Conservation (phyloP, 2,888 invertebrate species). For the Marronus borbonicus region DNA sequence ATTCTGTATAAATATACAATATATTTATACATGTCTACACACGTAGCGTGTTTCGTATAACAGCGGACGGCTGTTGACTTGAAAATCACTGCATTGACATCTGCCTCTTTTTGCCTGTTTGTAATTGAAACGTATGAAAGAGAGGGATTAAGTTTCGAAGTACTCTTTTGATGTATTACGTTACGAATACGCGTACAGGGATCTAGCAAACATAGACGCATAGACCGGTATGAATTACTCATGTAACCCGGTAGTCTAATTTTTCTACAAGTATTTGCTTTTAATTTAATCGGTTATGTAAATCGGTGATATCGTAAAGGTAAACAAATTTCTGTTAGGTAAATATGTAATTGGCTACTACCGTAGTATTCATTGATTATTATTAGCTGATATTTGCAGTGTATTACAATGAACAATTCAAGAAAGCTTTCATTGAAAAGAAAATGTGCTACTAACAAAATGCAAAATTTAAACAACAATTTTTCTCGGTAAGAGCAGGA, state of each 20-base stretch:
- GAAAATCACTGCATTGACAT: conserved; percentile 47
- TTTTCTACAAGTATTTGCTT: conserved; percentile 37
- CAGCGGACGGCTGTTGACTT: conserved; percentile 14
- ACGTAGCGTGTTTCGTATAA: not conserved
- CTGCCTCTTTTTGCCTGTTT: conserved; percentile 40
- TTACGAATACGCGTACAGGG: conserved; percentile 14
- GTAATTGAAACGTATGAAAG: conserved; percentile 46
- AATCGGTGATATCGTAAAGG: conserved; percentile 13
- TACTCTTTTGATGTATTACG: conserved; percentile 44
- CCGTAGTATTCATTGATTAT: too few relatives aligned
- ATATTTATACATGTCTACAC: conserved; percentile 18
- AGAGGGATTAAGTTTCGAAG: conserved; percentile 38
- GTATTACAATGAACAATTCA: too few relatives aligned
- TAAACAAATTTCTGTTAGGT: not conserved
- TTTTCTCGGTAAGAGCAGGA: too few relatives aligned
- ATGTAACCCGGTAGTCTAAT: conserved; percentile 15
- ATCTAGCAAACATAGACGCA: not conserved
- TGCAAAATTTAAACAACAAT: too few relatives aligned
- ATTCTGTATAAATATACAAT: conserved; percentile 41
- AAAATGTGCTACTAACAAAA: too few relatives aligned
- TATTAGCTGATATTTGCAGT: too few relatives aligned
- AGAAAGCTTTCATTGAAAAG: too few relatives aligned
- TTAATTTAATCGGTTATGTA: conserved; percentile 31
- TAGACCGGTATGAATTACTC: conserved; percentile 5
- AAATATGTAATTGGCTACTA: not conserved